Base-by-base conservation (phyloP, 2,888 invertebrate genomes). In the Syrphus vitripennis region DNA sequence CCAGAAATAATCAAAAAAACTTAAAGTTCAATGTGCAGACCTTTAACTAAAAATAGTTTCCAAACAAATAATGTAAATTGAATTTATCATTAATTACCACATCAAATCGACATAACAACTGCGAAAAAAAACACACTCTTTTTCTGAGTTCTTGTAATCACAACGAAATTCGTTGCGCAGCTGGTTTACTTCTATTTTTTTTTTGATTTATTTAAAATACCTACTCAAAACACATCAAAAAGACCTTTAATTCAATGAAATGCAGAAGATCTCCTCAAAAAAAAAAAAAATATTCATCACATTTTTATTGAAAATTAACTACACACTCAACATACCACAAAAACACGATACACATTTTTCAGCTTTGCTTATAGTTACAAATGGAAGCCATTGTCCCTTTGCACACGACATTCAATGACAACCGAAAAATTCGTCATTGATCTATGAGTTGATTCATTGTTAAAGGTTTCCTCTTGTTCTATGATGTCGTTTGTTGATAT, bases 251-350 rank as follows among this genome's bases (percentile, higher is more conserved):
- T 67, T 75, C 72, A 71, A 77, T 63, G 40, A 59, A 42, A 21
- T 55, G n/a, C n/a, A n/a, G 10, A 63, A 48, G 19, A 40, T 19
- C 57, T 31, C 50, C 24, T 29, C 3, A 2, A 40, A 5, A 6
- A 40, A 40, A n/a, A 50, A 12, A 24, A 50, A 53, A 69, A 59
- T 21, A 69, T 57, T 82, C 82, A 86, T 86, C 81, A 57, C 71
- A 61, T 40, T 86, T 86, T 86, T 77, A 86, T 86, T 82, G 86
- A 86, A 81, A 86, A 86, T 77, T 86, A 86, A 86, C 86, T 82
- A 77, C 86, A 86, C 77, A 86, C 86, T 86, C 86, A 82, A 77
- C 86, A 77, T 70, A 86, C 86, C 86, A 86, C 86, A 86, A 77
- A 55, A 74, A 86, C 81, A 77, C 37, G 48, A 37, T 12, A 70